Conservation (phyloP, 1,140 invertebrate species). For the Paraescarpia echinospica region DNA sequence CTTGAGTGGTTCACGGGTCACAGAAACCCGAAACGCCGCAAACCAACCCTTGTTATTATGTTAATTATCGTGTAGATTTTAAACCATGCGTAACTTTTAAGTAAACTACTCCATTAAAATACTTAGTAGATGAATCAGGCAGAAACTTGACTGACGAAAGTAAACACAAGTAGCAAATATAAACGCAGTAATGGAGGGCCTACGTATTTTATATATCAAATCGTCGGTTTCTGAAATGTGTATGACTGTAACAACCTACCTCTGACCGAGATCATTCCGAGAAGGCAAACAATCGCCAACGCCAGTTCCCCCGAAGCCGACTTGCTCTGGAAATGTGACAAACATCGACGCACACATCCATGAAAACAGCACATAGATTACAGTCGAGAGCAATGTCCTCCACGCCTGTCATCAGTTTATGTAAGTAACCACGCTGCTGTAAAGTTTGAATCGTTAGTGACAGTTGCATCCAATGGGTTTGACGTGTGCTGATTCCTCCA, state of each 20-base stretch:
- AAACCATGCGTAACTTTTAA: too few species aligned
- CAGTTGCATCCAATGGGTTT: neutral
- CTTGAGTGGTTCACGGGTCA: too few species aligned
- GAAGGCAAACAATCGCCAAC: neutral
- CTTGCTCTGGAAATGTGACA: neutral
- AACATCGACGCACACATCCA: neutral
- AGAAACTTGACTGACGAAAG: too few species aligned
- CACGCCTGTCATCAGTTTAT: neutral
- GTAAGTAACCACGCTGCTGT: neutral
- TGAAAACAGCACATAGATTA: neutral
- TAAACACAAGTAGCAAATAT: too few species aligned
- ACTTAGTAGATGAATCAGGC: too few species aligned
- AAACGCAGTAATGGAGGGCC: neutral
- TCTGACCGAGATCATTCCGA: neutral
- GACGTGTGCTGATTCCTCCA: neutral
- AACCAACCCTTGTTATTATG: too few species aligned
- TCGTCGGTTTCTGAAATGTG: neutral
- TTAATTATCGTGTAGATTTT: too few species aligned
- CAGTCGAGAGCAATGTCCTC: neutral
- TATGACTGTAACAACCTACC: neutral
- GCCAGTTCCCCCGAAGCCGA: neutral
- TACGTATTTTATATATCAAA: neutral
- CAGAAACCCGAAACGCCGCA: too few species aligned
- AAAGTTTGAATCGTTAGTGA: neutral
- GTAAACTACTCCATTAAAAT: too few species aligned